These are phyloP conservation scores for Lasioglossum pauxillum DNA, from an alignment of 2,888 invertebrate genomes.

Conservation along the genomic window DNA sequence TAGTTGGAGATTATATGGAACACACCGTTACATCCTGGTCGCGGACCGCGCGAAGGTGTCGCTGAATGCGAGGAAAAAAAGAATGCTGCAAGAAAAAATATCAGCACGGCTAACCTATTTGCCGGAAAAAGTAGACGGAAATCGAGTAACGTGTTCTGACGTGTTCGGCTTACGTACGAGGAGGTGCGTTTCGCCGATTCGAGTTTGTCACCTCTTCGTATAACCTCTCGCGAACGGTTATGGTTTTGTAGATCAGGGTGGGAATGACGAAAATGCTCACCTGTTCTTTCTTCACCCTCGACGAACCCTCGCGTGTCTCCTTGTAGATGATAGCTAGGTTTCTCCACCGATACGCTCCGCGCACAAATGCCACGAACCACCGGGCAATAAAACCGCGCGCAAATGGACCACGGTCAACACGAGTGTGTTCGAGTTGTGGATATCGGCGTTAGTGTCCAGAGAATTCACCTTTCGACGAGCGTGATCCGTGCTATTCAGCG, in stretches of 20 bases:
- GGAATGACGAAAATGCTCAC: neutral
- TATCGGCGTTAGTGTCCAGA: neutral
- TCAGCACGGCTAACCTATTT: neutral
- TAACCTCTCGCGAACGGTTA: neutral
- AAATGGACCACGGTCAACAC: neutral
- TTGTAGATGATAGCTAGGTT: neutral
- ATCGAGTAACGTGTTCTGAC: neutral
- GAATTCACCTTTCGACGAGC: neutral
- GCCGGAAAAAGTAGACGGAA: neutral
- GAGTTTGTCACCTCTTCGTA: neutral
- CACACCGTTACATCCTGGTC: neutral
- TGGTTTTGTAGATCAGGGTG: too few relatives aligned
- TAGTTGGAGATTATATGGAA: neutral
- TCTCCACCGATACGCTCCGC: neutral
- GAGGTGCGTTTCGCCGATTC: neutral
- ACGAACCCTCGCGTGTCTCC: neutral
- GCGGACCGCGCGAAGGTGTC: neutral
- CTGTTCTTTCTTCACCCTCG: conserved; percentile 14
- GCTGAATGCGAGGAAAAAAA: neutral
- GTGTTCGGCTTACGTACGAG: neutral
- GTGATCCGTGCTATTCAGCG: neutral
- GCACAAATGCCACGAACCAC: conserved; percentile 20
- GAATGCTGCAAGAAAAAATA: neutral
- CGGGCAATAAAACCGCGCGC: conserved; percentile 6
- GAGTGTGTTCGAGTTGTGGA: neutral